Evolutionary conservation across 2,113 vertebrate genomes (phyloP).

Genomic region (Oryzias curvinotus): DNA sequence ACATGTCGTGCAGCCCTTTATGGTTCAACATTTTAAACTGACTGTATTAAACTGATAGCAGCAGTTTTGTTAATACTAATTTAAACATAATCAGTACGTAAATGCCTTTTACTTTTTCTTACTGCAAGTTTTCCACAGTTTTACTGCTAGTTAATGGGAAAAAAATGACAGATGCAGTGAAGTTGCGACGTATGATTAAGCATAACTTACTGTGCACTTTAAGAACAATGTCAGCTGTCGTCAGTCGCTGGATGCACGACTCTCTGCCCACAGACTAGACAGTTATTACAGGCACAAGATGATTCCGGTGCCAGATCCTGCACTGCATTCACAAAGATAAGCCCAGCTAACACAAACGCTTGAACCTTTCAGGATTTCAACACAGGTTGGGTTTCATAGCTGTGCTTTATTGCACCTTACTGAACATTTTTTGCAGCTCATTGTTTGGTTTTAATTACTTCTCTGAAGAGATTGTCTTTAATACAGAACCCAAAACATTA

Average conservation of each 20-base stretch:
- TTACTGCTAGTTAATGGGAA: background rate
- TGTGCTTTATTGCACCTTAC: background rate
- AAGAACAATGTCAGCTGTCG: conserved; percentile 51
- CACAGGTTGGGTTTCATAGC: background rate
- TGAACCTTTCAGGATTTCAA: background rate
- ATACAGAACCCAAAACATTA: too few species aligned
- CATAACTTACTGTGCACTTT: conserved; percentile 23
- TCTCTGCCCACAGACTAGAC: conserved; percentile 28
- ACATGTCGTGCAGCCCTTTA: too few species aligned
- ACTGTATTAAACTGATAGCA: too few species aligned
- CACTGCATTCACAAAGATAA: background rate
- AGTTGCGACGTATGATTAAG: conserved; percentile 28
- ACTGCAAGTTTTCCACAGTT: conserved; percentile 10
- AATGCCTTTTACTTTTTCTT: background rate
- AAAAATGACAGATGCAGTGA: conserved; percentile 24
- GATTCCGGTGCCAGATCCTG: conserved; percentile 19
- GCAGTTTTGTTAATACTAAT: background rate
- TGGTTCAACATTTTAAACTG: too few species aligned
- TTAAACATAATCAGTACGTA: background rate
- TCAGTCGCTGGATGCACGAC: conserved; percentile 23
- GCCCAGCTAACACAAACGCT: background rate
- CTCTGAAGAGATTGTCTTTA: too few species aligned
- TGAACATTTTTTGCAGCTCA: too few species aligned
- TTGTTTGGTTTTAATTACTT: too few species aligned
- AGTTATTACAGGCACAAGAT: conserved; percentile 35